Evolutionary conservation across 2,113 vertebrate genomes (phyloP), one percentile per base, ranked within the genome.

Genomic region (Pterocles orientalis): DNA sequence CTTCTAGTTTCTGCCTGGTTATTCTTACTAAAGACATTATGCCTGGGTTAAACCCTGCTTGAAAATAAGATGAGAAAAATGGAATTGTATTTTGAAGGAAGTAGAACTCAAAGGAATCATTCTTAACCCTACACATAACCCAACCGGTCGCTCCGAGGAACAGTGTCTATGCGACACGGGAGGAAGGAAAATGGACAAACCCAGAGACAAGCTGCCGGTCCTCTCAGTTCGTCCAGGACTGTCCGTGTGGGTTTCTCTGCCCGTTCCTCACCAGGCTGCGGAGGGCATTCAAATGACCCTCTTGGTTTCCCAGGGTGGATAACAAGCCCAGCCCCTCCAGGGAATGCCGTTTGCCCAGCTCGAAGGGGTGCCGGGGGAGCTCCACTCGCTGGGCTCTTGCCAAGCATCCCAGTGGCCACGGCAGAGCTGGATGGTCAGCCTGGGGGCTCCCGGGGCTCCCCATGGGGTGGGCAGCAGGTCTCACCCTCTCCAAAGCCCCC

Each of bases 211-310:
- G 80, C 2, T 71, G 58, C 54, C 41, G 41, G 16, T 41, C 41
- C 7, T 45, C 51, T 34, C 53, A 11, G 2, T 12, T 51, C 10
- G 0, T 12, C 54, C 3, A 0, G 25, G 23, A 12, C 8, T 19
- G 48, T 13, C 53, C 45, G 0, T 10, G n/a, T 29, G 8, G 39
- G n/a, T 76, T 88, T 4, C 18, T 56, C 31, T 36, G 12, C 41
- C 41, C 41, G 13, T 41, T 41, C 41, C 41, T 41, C 41, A 41
- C 41, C 41, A 41, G 34, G 33, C 28, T 48, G 39, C 4, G 1
- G 25, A 65, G 70, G 53, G 58, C n/a, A 28, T 72, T 72, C 29
- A 36, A 56, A 29, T 5, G 34, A 66, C 28, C 56, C 50, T 64
- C 48, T 39, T 66, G 17, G 1, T 65, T 45, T 62, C 61, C 54